Conservation (phyloP, 2,113 vertebrate species). For the Corythornis cristatus region DNA sequence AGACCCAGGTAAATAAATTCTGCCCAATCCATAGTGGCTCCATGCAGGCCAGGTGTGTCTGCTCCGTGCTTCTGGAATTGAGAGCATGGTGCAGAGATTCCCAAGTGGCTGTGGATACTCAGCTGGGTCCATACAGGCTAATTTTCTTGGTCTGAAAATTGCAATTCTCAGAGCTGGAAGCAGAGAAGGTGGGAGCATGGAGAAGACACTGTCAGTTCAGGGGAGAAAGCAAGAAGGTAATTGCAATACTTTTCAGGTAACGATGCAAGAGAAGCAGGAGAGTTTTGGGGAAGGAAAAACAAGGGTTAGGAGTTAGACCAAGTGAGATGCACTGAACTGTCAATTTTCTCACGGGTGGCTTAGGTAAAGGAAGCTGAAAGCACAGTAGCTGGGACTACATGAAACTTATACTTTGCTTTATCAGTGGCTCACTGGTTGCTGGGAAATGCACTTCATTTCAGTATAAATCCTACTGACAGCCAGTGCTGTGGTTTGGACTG, state of each 20-base stretch:
- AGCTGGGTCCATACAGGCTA: slow-evolving; percentile 59
- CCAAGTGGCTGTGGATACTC: slow-evolving; percentile 45
- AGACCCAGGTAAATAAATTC: slow-evolving; percentile 55
- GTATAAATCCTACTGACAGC: neutral
- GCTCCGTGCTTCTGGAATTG: slow-evolving; percentile 67
- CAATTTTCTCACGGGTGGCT: neutral
- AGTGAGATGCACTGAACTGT: neutral
- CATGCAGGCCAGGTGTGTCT: slow-evolving; percentile 65
- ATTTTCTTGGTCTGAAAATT: slow-evolving; percentile 62
- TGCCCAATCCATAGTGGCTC: slow-evolving; percentile 61
- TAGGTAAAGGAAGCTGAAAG: neutral
- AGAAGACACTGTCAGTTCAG: slow-evolving; percentile 62
- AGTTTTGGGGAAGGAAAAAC: neutral
- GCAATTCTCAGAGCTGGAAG: slow-evolving; percentile 66
- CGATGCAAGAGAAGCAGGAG: neutral
- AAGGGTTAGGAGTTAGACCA: neutral
- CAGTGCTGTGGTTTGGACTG: neutral
- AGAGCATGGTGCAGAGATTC: slow-evolving; percentile 69
- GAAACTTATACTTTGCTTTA: neutral
- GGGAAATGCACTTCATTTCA: neutral
- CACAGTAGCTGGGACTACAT: neutral
- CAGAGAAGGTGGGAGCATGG: slow-evolving; percentile 65
- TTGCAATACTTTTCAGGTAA: slow-evolving; percentile 17
- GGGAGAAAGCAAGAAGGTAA: slow-evolving; percentile 41
- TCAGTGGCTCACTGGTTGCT: neutral